Percentiles rank a stretch among this genome's conserved stretches.
Evolutionary conservation across 2,113 vertebrate species (phyloP).

Genomic region (Pedetes capensis): DNA sequence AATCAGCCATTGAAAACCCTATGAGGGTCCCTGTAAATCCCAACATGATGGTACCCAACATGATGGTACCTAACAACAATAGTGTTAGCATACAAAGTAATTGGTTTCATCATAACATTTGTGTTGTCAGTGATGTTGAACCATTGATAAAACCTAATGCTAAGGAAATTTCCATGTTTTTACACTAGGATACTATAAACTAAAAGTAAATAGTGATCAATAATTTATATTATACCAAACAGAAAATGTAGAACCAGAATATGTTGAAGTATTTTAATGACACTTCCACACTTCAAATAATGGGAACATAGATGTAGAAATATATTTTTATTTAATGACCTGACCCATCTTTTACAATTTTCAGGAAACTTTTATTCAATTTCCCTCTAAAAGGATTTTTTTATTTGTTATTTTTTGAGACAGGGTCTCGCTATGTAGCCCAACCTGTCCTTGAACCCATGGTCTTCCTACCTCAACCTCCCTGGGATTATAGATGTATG

Average conservation of each 20-base stretch:
- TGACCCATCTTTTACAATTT: neutral
- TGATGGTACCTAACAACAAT: no score
- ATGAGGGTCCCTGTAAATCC: no score
- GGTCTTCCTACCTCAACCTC: no score
- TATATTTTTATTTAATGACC: neutral
- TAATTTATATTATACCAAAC: constrained; percentile 11
- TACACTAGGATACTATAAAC: neutral
- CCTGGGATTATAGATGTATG: no score
- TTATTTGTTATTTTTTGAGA: no score
- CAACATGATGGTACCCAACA: no score
- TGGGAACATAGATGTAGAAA: neutral
- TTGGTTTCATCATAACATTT: neutral
- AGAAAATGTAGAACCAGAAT: neutral
- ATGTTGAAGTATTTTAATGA: neutral
- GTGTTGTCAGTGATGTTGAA: neutral
- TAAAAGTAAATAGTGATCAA: neutral
- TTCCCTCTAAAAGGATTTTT: neutral
- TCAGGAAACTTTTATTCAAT: neutral
- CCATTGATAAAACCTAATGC: neutral
- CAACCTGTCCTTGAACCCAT: no score
- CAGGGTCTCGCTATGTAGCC: no score
- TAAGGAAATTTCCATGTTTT: neutral
- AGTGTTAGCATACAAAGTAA: no score
- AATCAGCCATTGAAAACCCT: no score
- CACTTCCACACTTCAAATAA: neutral